Evolutionary conservation across 1,140 invertebrate genomes (phyloP).

Genomic region (Hyles euphorbiae): DNA sequence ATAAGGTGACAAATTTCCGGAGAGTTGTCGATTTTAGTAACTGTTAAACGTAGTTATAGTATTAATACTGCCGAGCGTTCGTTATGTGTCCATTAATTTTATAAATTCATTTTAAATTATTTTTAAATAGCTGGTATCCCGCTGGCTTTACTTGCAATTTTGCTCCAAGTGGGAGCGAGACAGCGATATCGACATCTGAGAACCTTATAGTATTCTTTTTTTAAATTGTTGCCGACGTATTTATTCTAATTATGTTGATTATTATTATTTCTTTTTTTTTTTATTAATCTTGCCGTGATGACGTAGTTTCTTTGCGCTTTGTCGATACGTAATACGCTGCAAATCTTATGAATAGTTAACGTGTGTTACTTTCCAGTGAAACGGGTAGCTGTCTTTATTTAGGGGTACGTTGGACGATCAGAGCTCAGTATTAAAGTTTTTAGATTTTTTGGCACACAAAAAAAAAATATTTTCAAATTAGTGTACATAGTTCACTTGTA

Average conservation of each 20-base stretch:
- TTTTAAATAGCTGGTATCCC: no score
- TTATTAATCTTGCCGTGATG: conserved; percentile 23
- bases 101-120: neutral
- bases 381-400: conserved; percentile 36
- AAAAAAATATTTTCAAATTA: no score
- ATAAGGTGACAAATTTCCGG: no score
- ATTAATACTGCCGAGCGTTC: conserved; percentile 25
- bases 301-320: conserved; percentile 9
- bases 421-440: neutral
- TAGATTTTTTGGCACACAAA: neutral
- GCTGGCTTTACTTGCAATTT: no score
- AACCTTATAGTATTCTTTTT: conserved; percentile 18
- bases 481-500: no score
- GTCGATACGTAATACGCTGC: conserved; percentile 29
- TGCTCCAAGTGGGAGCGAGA: neutral
- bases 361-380: conserved; percentile 32
- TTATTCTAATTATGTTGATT: conserved; percentile 48
- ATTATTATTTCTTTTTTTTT: conserved; percentile 28
- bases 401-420: neutral
- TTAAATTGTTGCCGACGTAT: conserved; percentile 40
- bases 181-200: neutral
- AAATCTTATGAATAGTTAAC: conserved; percentile 46
- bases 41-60: conserved; percentile 15
- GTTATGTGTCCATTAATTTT: conserved; percentile 5
- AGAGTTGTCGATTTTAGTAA: conserved; percentile 16